Percentiles rank a stretch among this genome's conserved stretches.
Evolutionary conservation across 2,113 vertebrate species (phyloP).

Genomic region (Spea multiplicata): DNA sequence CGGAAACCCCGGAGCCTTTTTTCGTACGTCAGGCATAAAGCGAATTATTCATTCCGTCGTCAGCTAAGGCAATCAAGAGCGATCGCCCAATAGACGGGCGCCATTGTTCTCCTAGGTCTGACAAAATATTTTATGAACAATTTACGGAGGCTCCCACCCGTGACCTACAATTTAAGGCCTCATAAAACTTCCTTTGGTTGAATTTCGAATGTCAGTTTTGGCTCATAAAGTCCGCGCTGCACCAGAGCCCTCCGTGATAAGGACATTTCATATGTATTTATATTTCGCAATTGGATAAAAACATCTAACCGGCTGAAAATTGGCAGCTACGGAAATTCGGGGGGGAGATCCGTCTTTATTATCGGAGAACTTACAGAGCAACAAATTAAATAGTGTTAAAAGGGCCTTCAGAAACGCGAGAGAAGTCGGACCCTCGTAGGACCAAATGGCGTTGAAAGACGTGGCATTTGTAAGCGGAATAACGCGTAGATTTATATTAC

Average conservation of each 20-base stretch:
- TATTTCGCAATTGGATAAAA: conserved; percentile 45
- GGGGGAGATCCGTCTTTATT: conserved; percentile 12
- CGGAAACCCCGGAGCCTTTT: not conserved
- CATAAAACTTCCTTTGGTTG: conserved; percentile 46
- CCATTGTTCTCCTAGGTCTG: conserved; percentile 40
- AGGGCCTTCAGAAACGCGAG: not conserved
- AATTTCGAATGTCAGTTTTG: conserved; percentile 48
- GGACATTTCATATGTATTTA: conserved; percentile 46
- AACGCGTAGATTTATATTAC: no score
- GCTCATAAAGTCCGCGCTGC: conserved; percentile 42
- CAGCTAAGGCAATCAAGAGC: conserved; percentile 27
- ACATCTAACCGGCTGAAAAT: conserved; percentile 11
- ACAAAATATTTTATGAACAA: conserved; percentile 50
- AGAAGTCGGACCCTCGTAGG: no score
- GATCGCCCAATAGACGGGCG: conserved; percentile 35
- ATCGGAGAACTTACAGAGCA: not conserved
- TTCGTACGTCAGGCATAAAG: not conserved
- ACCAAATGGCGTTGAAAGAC: not conserved
- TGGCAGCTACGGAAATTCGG: conserved; percentile 10
- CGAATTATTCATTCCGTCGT: not conserved
- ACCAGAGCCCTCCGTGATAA: conserved; percentile 38
- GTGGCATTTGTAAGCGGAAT: not conserved
- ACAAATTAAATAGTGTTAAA: conserved; percentile 11
- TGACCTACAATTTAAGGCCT: conserved; percentile 47
- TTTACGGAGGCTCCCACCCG: conserved; percentile 44